phyloP scores from a whole-genome alignment of 1,140 invertebrate genomes.

The Macrotrachela quadricornifera region DNA sequence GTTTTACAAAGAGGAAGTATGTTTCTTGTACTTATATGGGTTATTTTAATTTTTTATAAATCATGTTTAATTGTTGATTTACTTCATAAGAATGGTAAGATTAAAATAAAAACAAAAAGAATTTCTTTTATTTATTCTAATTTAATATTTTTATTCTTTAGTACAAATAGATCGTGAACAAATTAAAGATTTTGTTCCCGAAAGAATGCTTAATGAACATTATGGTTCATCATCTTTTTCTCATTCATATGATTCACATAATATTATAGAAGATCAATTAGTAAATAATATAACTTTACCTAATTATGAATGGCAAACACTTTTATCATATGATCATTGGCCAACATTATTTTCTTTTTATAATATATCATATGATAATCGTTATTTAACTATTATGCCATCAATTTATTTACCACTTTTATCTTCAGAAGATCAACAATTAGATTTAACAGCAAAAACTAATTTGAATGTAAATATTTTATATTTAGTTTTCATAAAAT shows the following conservation, averaged over 20 bases:
- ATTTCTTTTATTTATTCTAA: background rate
- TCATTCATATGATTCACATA: conserved; percentile 5
- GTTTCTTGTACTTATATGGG: conserved; percentile 76
- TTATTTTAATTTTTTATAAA: conserved; percentile 65
- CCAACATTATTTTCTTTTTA: conserved; percentile 62
- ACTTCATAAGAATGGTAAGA: conserved; percentile 22
- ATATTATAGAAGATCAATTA: conserved; percentile 2
- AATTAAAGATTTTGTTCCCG: conserved; percentile 6
- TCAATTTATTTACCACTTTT: conserved; percentile 59
- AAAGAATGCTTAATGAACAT: background rate
- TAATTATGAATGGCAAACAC: conserved; percentile 27
- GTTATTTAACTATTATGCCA: conserved; percentile 58
- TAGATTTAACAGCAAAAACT: too few relatives aligned
- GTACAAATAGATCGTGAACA: background rate
- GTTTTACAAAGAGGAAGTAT: conserved; percentile 80
- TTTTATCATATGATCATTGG: conserved; percentile 73
- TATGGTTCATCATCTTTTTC: background rate
- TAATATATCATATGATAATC: conserved; percentile 45
- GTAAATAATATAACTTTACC: too few relatives aligned
- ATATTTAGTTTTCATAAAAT: too few relatives aligned
- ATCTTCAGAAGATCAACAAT: too few relatives aligned
- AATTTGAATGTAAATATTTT: too few relatives aligned
- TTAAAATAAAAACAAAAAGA: conserved; percentile 7
- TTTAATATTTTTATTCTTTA: too few relatives aligned
- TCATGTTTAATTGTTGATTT: conserved; percentile 57